Conservation (phyloP, 2,797 vertebrate species). For the Orientallactaga sibirica region DNA sequence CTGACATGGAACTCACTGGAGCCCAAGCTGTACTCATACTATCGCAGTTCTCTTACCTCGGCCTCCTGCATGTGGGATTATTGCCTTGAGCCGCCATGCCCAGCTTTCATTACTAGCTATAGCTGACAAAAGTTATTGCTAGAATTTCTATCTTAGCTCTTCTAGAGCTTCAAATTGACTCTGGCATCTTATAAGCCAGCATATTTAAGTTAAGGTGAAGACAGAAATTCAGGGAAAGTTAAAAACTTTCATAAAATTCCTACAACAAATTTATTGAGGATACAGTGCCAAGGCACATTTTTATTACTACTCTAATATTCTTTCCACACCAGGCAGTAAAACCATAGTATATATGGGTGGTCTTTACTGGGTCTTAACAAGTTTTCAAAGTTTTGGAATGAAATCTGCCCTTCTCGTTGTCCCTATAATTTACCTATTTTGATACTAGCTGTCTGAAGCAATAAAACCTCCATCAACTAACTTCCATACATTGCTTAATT, state of each 20-base stretch:
- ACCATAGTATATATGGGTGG: background rate
- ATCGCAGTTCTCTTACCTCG: too few relatives aligned
- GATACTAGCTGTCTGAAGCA: background rate
- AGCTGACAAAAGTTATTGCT: background rate
- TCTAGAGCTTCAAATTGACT: background rate
- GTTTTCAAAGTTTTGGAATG: background rate
- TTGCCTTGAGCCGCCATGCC: too few relatives aligned
- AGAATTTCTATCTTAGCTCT: background rate
- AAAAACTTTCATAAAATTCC: background rate
- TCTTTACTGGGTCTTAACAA: background rate
- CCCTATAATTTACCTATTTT: background rate
- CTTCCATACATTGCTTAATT: background rate
- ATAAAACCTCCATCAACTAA: background rate
- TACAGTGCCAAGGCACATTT: background rate
- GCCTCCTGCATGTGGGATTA: too few relatives aligned
- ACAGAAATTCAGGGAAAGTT: background rate
- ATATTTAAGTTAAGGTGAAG: background rate
- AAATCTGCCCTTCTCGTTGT: background rate
- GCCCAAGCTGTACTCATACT: too few relatives aligned
- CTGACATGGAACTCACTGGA: too few relatives aligned
- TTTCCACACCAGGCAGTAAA: background rate
- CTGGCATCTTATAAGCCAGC: background rate
- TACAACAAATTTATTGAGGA: background rate
- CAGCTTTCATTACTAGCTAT: background rate
- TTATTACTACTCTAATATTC: background rate